These are phyloP conservation scores for Mobula hypostoma DNA, from an alignment of 2,113 vertebrate species.

Conservation along the genomic window DNA sequence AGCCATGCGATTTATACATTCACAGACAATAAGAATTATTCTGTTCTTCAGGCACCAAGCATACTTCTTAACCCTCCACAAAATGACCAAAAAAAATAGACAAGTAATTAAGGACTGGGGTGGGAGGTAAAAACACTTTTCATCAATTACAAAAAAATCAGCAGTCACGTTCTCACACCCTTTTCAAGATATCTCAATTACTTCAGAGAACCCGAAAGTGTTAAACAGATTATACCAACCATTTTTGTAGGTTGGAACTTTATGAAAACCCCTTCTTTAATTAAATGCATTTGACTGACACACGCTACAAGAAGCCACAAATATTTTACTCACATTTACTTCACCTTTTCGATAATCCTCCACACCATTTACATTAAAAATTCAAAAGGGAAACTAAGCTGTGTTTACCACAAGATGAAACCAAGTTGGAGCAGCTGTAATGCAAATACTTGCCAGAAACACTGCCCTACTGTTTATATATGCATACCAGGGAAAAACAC, in stretches of 20 bases:
- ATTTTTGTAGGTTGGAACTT: conserved; percentile 9
- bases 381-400: background rate
- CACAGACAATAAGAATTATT: background rate
- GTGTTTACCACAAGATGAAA: background rate
- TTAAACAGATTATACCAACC: conserved; percentile 19
- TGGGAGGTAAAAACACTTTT: background rate
- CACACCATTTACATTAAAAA: background rate
- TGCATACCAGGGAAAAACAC: background rate
- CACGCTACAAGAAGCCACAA: background rate
- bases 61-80: background rate
- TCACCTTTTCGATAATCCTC: background rate
- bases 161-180: background rate
- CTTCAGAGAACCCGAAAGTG: background rate
- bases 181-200: background rate
- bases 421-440: conserved; percentile 13
- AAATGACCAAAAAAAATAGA: background rate
- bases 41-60: background rate
- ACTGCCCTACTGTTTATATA: background rate
- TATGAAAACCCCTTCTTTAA: background rate
- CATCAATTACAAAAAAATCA: conserved; percentile 17
- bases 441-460: conserved; percentile 9
- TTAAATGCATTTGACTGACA: background rate
- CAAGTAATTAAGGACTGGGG: background rate
- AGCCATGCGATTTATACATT: background rate
- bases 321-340: conserved; percentile 5